phyloP scores from a whole-genome alignment of 2,797 vertebrate species.

The Dipus sagitta region DNA sequence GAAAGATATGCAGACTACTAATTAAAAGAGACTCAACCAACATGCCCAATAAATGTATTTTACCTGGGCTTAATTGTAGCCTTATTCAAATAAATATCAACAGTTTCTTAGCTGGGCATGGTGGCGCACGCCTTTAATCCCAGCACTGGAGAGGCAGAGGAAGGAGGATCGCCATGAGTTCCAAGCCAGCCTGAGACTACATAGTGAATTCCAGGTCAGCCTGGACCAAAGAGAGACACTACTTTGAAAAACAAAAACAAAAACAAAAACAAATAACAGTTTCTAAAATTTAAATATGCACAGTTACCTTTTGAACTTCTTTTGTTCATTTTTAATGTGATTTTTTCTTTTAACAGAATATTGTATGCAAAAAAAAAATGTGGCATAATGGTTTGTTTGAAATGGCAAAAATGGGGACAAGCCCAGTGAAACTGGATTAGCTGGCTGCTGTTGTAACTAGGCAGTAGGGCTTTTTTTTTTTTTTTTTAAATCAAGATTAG shows the following conservation, averaged over 20 bases:
- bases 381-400: neutral
- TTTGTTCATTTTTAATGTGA: constrained; percentile 3
- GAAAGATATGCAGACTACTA: neutral
- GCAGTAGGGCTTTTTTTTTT: neutral
- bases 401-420: neutral
- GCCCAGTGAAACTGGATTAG: neutral
- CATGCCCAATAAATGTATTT: neutral
- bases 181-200: no score
- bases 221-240: no score
- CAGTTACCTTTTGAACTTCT: neutral
- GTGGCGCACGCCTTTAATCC: no score
- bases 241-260: no score
- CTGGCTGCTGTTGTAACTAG: neutral
- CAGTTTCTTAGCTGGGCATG: neutral
- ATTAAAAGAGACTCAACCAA: neutral
- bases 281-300: neutral
- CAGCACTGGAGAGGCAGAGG: no score
- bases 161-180: no score
- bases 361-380: neutral
- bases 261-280: neutral
- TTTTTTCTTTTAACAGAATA: neutral
- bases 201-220: no score
- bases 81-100: constrained; percentile 7
- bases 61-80: neutral
- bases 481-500: neutral